A percentile compares a stretch with the other conserved stretches of the same genome.
phyloP scores from a whole-genome alignment of 2,888 invertebrate species.

The Strigamia crassipes region DNA sequence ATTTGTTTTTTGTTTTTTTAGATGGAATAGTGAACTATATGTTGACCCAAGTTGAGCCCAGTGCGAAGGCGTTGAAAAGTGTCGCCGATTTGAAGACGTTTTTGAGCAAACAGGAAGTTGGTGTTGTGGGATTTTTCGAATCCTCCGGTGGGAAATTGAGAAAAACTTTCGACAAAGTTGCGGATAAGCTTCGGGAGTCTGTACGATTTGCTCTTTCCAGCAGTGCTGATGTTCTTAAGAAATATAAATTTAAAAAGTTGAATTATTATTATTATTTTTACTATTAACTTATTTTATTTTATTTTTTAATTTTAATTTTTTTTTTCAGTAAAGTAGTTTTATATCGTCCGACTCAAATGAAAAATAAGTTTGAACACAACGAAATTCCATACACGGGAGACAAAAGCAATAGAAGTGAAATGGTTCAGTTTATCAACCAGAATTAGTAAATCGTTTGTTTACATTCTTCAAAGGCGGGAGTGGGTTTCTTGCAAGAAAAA shows the following conservation, averaged over 20 bases:
- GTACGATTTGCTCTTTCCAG: conserved; percentile 84
- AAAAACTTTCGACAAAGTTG: conserved; percentile 80
- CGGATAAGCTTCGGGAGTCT: conserved; percentile 88
- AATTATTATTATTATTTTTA: no score
- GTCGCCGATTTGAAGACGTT: conserved; percentile 74
- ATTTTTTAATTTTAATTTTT: conserved; percentile 43
- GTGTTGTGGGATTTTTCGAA: conserved; percentile 68
- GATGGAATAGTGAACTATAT: conserved; percentile 66
- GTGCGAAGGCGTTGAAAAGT: conserved; percentile 79
- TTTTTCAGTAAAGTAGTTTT: conserved; percentile 77
- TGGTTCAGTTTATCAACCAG: conserved; percentile 80
- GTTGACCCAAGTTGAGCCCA: conserved; percentile 90
- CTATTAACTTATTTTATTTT: conserved; percentile 7
- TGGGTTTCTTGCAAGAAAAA: no score
- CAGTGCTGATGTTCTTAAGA: conserved; percentile 71
- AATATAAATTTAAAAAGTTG: conserved; percentile 77
- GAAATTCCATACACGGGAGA: conserved; percentile 75
- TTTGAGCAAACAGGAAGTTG: conserved; percentile 74
- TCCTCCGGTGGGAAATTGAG: conserved; percentile 66
- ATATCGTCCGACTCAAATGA: conserved; percentile 84
- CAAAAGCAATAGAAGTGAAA: conserved; percentile 64
- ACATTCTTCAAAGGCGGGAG: no score
- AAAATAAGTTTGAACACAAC: conserved; percentile 90
- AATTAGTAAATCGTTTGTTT: conserved; percentile 73
- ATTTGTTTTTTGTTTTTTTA: no score